Base-by-base conservation (phyloP, 2,888 invertebrate genomes). In the Zonitis immaculata region DNA sequence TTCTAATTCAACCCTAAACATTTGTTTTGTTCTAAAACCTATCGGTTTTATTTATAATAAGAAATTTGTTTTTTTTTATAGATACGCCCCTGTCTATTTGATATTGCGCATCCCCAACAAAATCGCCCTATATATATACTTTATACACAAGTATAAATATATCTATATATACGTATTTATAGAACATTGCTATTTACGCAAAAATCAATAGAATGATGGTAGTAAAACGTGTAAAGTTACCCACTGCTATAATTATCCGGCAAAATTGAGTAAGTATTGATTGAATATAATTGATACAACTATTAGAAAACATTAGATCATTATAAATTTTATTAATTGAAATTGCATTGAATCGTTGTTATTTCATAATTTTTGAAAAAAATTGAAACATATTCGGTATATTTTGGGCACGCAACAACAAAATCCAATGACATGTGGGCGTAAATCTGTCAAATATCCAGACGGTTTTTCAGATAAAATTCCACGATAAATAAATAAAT, bases 201-300 rank as follows among this genome's bases (percentile, higher is more conserved):
- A 70, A 72, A 73, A 73, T 73, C 72, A 69, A 73, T 73, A 73
- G 32, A 32, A 73, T 73, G 66, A 73, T 73, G 73, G 73, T 73
- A 72, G 71, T 70, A 64, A 64, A 55, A 61, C 67, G 68, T 69
- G 63, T 69, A 62, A 64, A 66, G 68, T 65, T 65, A 61, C 61
- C 65, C 61, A 64, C 58, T 59, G 64, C 43, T 68, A 68, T 69
- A n/a, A n/a, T n/a, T n/a, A n/a, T 66, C 68, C 69, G 66, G 62
- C 49, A 49, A 66, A 70, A 64, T 65, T 61, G 65, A 67, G 72
- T 72, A 61, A 70, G 72, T 72, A 60, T 25, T 22, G 2, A 27
- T 30, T 30, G 7, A 8, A 20, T 2, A n/a, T 18, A 50, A 47
- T 48, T 11, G 20, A n/a, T 20, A 16, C 3, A 25, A 25, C 22